Base-by-base conservation (phyloP, 2,797 vertebrate species). In the Bucorvus abyssinicus region DNA sequence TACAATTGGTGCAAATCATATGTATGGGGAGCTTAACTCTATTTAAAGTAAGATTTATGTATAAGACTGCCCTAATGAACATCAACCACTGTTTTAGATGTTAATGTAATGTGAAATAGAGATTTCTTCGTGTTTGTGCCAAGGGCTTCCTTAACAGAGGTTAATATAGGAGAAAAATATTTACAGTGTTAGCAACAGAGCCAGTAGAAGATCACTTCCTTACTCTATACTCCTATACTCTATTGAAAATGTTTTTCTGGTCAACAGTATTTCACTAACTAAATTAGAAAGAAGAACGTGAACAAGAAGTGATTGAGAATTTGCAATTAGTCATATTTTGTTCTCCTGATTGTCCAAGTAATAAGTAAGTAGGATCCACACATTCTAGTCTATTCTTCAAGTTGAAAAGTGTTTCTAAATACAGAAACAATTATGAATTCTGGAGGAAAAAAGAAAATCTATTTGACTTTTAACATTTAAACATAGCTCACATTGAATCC, bases 361-460 rank as follows among this genome's bases (percentile, higher is more conserved):
- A 67, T 42, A 29, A 56, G 21, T 65, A 76, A 76, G 53, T 60
- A 40, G 11, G 21, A 45, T 36, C 14, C 16, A 19, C 10, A 45
- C 71, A 88, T 88, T 76, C 56, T 18, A 71, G 63, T 30, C 53
- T 27, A 14, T 71, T 40, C 16, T 91, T 76, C 36, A 60, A 19
- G 21, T 49, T 76, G 50, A 23, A 40, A 70, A 45, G n/a, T 38
- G 9, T 42, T 88, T 67, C 29, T 56, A 67, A 52, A 70, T 52
- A 76, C 5, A 80, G 40, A 55, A 65, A 60, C 20, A 76, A 26
- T 20, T 6, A 32, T 30, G 45, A 26, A 60, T 49, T 69, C 6
- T 8, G 5, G 8, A 2, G 2, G 22, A 19, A 49, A 55, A 40
- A 56, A 5, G 5, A 5, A 16, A 1, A 24, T 40, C 34, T 19